phyloP scores from a whole-genome alignment of 2,888 invertebrate genomes.

The Pelosia muscerda region DNA sequence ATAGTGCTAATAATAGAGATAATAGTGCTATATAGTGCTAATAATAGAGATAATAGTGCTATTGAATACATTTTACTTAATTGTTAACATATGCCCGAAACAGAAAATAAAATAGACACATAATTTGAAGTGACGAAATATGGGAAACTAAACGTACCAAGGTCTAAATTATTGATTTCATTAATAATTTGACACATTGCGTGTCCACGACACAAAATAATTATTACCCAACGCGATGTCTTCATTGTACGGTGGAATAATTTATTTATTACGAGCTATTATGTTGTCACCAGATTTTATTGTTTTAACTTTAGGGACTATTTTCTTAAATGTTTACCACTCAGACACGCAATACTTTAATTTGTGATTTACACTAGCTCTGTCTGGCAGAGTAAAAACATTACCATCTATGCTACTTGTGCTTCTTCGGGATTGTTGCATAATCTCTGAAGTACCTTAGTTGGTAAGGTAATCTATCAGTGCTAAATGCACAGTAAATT shows the following conservation, averaged over 20 bases:
- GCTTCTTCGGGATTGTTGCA: background rate
- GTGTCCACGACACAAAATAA: constrained; percentile 11
- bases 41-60: too few species aligned
- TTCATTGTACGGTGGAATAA: constrained; percentile 4
- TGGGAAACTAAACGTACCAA: background rate
- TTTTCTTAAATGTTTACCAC: background rate
- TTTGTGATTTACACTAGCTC: background rate
- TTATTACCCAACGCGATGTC: constrained; percentile 10
- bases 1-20: too few species aligned
- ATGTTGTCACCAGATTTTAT: background rate
- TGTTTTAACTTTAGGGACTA: background rate
- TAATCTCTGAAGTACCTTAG: background rate
- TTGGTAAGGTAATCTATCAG: background rate
- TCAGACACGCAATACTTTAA: background rate
- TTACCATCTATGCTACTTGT: background rate
- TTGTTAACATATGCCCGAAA: too few species aligned
- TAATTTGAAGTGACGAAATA: background rate
- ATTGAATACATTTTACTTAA: too few species aligned
- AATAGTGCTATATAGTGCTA: too few species aligned
- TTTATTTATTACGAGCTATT: constrained; percentile 8
- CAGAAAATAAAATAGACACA: too few species aligned
- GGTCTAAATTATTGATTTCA: constrained; percentile 3
- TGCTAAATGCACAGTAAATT: background rate
- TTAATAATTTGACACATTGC: constrained; percentile 14
- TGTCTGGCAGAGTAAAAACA: too few species aligned